Evolutionary conservation across 2,797 vertebrate genomes (phyloP).

Genomic region (Hephaestus fuliginosus): DNA sequence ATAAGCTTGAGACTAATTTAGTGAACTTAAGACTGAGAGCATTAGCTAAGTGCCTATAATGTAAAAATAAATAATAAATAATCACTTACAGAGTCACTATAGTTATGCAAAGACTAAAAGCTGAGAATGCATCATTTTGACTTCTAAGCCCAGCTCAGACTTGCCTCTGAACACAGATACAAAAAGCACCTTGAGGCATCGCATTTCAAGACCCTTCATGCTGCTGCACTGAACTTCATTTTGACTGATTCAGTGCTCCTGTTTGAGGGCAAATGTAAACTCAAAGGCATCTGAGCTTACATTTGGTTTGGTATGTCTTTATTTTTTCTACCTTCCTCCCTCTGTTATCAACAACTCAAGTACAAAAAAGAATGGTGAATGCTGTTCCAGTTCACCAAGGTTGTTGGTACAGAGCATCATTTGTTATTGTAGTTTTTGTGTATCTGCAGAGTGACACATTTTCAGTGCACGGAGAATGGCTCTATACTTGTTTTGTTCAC

Average conservation of each 20-base stretch:
- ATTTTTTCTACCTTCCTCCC: not conserved
- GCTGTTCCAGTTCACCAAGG: conserved; percentile 3
- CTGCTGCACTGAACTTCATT: conserved; percentile 23
- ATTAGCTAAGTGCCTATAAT: conserved; percentile 20
- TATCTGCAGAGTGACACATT: conserved; percentile 1
- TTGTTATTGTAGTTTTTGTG: not conserved
- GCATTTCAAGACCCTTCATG: conserved; percentile 19
- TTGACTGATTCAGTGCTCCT: conserved; percentile 24
- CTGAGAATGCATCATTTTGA: conserved; percentile 8
- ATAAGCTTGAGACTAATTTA: conserved; percentile 50
- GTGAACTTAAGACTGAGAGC: conserved; percentile 43
- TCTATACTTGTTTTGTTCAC: not conserved
- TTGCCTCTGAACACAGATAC: conserved; percentile 16
- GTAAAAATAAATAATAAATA: not conserved
- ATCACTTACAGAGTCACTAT: not conserved
- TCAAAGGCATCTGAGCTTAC: conserved; percentile 1
- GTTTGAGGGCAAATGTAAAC: conserved; percentile 26
- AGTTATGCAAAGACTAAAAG: conserved; percentile 32
- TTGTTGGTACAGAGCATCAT: not conserved
- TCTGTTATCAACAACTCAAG: conserved; percentile 13
- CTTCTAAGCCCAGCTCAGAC: conserved; percentile 9
- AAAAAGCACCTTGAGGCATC: conserved; percentile 22
- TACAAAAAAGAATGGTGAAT: not conserved
- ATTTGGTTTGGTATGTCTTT: no score
- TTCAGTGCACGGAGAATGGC: not conserved